Percentiles rank a stretch among this genome's conserved stretches.
phyloP scores from a whole-genome alignment of 2,888 invertebrate genomes.

The Erebia aethiops region DNA sequence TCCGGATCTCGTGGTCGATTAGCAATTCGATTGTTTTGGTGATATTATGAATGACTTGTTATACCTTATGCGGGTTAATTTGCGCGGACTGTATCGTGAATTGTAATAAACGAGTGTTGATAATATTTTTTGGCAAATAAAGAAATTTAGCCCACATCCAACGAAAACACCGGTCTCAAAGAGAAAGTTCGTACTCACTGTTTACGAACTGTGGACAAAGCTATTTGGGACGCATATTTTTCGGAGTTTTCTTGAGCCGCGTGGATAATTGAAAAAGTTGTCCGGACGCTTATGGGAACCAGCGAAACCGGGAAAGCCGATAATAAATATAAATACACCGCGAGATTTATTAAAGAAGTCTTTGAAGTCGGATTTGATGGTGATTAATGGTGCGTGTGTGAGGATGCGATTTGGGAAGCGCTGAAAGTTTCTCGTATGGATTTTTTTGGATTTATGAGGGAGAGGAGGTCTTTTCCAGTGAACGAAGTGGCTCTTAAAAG shows the following conservation, averaged over 20 bases:
- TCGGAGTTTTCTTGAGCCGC: slow-evolving; percentile 53
- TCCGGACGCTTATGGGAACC: slow-evolving; percentile 61
- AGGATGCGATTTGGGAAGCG: slow-evolving; percentile 67
- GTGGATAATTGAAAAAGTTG: slow-evolving; percentile 73
- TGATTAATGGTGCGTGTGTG: slow-evolving; percentile 71
- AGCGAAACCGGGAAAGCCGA: slow-evolving; percentile 66
- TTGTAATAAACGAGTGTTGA: slow-evolving; percentile 30
- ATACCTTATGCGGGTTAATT: slow-evolving; percentile 20
- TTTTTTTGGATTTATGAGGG: slow-evolving; percentile 74
- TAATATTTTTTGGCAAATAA: slow-evolving; percentile 42
- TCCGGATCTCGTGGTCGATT: slow-evolving; percentile 45
- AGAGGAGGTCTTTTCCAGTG: slow-evolving; percentile 78
- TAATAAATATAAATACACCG: slow-evolving; percentile 73
- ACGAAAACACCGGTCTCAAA: slow-evolving; percentile 59
- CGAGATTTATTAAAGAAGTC: slow-evolving; percentile 55
- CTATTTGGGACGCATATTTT: slow-evolving; percentile 50
- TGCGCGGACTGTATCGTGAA: slow-evolving; percentile 14
- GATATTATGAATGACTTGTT: slow-evolving; percentile 36
- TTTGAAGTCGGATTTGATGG: slow-evolving; percentile 66
- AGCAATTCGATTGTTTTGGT: slow-evolving; percentile 40
- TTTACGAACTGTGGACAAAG: slow-evolving; percentile 57
- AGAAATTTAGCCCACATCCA: slow-evolving; percentile 70
- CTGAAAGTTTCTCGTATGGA: slow-evolving; percentile 50
- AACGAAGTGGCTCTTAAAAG: slow-evolving; percentile 80
- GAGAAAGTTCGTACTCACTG: slow-evolving; percentile 73